Evolutionary conservation across 2,888 invertebrate genomes (phyloP), one percentile per base, ranked within the genome.

Genomic region (Cataglyphis albicans): DNA sequence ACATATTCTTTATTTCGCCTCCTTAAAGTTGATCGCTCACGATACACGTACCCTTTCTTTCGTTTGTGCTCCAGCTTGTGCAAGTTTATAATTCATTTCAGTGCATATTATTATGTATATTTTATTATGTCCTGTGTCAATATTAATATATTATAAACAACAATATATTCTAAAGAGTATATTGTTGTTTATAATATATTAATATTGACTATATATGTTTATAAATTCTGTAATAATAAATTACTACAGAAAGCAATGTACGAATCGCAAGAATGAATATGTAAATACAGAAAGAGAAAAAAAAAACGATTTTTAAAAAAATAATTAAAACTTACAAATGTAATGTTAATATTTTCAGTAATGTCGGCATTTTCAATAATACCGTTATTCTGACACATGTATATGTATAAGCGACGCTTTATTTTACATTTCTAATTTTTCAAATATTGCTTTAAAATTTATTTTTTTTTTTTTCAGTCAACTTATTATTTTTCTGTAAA

Each of bases 101-200:
- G 32, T 74, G 9, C 32, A 35, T 21, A 55, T 21, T 21, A 21
- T 21, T 21, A 21, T 21, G n/a, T 59, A 44, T 29, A 78, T 12
- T 70, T 70, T 70, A 78, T 78, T 78, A 70, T 44, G 3, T 21
- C 1, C 44, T 70, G 18, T 59, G 41, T 57, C 67, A 76, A 64
- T 74, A 64, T 67, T 29, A 57, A 44, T 70, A 78, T 25, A 44
- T 70, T 41, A 21, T 35, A 59, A 70, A n/a, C 12, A 18, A 18
- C 32, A 65, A 67, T 76, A 38, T 70, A 4, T 0, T 70, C 25
- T 59, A 21, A 21, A 21, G 21, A 21, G 21, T 21, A 21, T 21
- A 21, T 21, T 21, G 21, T 21, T 21, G 21, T 21, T 21, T 21
- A 21, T 21, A 21, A 21, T 21, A 21, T 21, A 21, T 21, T 21